Evolutionary conservation across 1,140 invertebrate genomes (phyloP), one percentile per base, ranked within the genome.

Genomic region (Rhopalosiphum maidis): DNA sequence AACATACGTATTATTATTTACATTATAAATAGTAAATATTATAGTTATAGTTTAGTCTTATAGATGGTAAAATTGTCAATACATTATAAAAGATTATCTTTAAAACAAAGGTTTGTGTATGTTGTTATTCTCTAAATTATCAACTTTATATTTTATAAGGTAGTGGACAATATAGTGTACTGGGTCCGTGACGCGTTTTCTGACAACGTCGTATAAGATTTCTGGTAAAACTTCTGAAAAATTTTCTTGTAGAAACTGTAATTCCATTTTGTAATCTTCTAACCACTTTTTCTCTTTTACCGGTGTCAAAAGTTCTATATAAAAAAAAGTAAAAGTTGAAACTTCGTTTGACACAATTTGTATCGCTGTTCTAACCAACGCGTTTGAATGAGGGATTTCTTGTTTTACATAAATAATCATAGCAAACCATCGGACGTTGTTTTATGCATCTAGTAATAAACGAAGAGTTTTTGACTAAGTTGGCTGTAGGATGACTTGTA

Each of bases 311-410:
- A 90, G 35, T 48, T 41, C 35, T 60, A 55, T 35, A 35, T 35
- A 90, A 90, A 90, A 89, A 90, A 90, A 60, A 55, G 37, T 46
- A 60, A 46, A 89, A 89, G 25, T 90, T 90, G 55, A 55, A 55
- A 37, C 51, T 90, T 90, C 5, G 51, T 18, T 35, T 41, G 8
- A 35, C 37, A 55, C 37, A 43, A 55, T 55, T 55, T 90, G 77
- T 55, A 41, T 55, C 37, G 23, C 21, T 37, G 35, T 60, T 41
- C 88, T 90, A 60, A 90, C 54, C 51, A 90, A 60, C 37, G 30
- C 30, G n/a, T 60, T 35, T 90, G 51, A 4, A 22, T 2, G 7
- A 23, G 1, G 30, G 23, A 54, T 37, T 54, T 89, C 25, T 90
- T 55, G 35, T 60, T 41, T 90, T 90, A 41, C 54, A 60, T 11